These are phyloP conservation scores for Diprion similis DNA, from an alignment of 1,140 invertebrate genomes.

Conservation along the genomic window DNA sequence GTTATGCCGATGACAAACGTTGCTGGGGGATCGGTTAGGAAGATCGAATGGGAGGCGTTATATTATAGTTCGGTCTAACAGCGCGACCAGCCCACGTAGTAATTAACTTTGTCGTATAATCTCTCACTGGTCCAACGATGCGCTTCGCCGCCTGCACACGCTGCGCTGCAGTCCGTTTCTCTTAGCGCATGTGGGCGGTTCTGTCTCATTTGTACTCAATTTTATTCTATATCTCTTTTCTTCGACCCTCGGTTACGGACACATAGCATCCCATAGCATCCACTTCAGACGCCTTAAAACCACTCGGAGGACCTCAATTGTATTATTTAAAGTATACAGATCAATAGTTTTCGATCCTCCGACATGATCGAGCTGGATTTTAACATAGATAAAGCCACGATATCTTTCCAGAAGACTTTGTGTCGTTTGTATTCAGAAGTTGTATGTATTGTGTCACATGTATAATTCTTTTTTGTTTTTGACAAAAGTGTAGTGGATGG, in stretches of 20 bases:
- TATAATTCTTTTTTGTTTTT: neutral
- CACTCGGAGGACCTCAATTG: neutral
- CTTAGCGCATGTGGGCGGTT: neutral
- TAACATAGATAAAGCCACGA: too few relatives aligned
- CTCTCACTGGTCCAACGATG: too few relatives aligned
- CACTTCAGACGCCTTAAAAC: neutral
- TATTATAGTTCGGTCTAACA: neutral
- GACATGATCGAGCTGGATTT: too few relatives aligned
- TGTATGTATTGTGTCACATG: neutral
- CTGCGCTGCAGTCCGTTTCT: neutral
- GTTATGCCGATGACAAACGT: constrained; percentile 1
- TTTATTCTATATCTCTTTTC: neutral
- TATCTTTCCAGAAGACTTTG: too few relatives aligned
- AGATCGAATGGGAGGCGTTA: constrained; percentile 1
- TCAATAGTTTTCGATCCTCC: too few relatives aligned
- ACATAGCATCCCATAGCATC: neutral
- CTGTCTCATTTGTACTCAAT: constrained; percentile 13
- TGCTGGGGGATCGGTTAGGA: neutral
- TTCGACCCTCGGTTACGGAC: neutral
- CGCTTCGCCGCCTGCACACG: neutral
- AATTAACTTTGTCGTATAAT: neutral
- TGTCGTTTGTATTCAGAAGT: neutral
- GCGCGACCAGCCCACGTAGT: neutral
- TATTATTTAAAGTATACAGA: too few relatives aligned
- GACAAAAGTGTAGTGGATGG: neutral